phyloP scores from a whole-genome alignment of 2,888 invertebrate species.

The Thumatha senex region DNA sequence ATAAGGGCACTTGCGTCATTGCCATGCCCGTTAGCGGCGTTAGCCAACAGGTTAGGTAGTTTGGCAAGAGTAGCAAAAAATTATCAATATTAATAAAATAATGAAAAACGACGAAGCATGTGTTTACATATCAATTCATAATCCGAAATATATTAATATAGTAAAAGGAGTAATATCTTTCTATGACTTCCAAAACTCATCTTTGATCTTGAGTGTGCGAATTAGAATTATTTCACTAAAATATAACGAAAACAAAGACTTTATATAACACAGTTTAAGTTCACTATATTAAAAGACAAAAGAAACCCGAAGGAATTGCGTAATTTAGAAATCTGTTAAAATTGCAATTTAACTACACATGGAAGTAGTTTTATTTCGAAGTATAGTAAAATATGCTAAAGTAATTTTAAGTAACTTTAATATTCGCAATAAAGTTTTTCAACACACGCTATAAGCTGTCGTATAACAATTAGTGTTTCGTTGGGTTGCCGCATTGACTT shows the following conservation, averaged over 20 bases:
- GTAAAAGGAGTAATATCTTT: too few relatives aligned
- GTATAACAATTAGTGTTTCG: too few relatives aligned
- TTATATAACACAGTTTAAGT: constrained; percentile 16
- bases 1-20: too few relatives aligned
- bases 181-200: not conserved
- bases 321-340: constrained; percentile 11
- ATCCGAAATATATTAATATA: too few relatives aligned
- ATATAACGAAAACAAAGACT: constrained; percentile 13
- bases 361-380: not conserved
- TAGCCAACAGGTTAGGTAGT: too few relatives aligned
- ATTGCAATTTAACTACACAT: not conserved
- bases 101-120: too few relatives aligned
- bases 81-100: too few relatives aligned
- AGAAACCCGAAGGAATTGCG: constrained; percentile 14
- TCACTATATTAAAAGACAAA: constrained; percentile 8
- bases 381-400: not conserved
- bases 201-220: constrained; percentile 11
- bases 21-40: too few relatives aligned
- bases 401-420: not conserved
- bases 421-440: not conserved
- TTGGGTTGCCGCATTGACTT: too few relatives aligned
- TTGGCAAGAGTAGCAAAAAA: too few relatives aligned
- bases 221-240: constrained; percentile 4
- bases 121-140: too few relatives aligned
- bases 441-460: too few relatives aligned